Evolutionary conservation across 2,888 invertebrate species (phyloP).

Genomic region (Sceliomorpha sp.): DNA sequence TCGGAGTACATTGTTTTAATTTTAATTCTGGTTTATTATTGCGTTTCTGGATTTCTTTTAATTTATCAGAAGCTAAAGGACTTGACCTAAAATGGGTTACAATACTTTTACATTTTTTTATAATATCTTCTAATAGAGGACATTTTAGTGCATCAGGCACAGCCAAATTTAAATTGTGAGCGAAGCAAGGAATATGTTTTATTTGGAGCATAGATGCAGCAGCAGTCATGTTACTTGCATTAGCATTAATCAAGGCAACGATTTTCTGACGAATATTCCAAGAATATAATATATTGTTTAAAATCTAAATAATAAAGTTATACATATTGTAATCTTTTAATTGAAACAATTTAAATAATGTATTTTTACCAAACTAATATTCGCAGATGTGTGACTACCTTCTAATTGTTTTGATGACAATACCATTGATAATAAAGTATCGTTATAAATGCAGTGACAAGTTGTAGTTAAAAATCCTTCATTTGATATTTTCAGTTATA

Average conservation of each 20-base stretch:
- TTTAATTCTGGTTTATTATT: too few species aligned
- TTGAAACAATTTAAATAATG: slow-evolving; percentile 6
- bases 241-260: slow-evolving; percentile 10
- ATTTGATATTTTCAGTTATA: neutral
- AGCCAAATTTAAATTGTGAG: slow-evolving; percentile 7
- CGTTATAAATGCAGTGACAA: slow-evolving; percentile 6
- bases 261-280: slow-evolving; percentile 14
- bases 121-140: too few species aligned
- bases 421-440: slow-evolving; percentile 5
- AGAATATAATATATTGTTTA: slow-evolving; percentile 2
- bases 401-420: slow-evolving; percentile 10
- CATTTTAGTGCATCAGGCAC: slow-evolving; percentile 10
- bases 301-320: too few species aligned
- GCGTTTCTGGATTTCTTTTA: too few species aligned
- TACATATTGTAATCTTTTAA: too few species aligned
- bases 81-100: too few species aligned
- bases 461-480: slow-evolving; percentile 4
- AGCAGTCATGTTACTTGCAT: slow-evolving; percentile 16
- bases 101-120: too few species aligned
- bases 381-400: slow-evolving; percentile 14
- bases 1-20: too few species aligned
- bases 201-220: slow-evolving; percentile 4
- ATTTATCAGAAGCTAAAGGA: neutral
- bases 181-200: slow-evolving; percentile 11
- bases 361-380: slow-evolving; percentile 13